Evolutionary conservation across 2,797 vertebrate species (phyloP).

Genomic region (Amblyraja radiata): DNA sequence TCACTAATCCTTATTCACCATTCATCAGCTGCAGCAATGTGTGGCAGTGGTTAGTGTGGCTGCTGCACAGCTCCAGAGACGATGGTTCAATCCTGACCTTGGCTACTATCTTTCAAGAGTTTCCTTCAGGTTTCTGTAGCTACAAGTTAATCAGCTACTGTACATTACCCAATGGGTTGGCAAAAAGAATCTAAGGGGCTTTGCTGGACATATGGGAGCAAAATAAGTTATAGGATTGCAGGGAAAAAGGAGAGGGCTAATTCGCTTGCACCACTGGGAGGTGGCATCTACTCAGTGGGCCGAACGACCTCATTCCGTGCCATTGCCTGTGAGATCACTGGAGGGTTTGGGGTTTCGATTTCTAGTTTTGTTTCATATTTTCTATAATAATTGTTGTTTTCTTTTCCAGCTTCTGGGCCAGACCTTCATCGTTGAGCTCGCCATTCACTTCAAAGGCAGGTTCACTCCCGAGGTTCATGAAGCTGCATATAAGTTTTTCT

Average conservation of each 20-base stretch:
- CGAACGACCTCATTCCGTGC: too few relatives aligned
- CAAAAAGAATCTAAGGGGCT: not conserved
- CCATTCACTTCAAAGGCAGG: accelerated
- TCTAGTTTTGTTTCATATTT: not conserved
- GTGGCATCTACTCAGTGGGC: too few relatives aligned
- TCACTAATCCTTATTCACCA: not conserved
- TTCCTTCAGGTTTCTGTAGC: too few relatives aligned
- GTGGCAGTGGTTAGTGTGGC: too few relatives aligned
- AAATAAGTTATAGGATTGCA: too few relatives aligned
- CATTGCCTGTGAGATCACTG: not conserved
- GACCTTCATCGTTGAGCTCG: not conserved
- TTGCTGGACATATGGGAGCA: not conserved
- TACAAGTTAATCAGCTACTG: too few relatives aligned
- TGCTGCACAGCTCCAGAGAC: too few relatives aligned
- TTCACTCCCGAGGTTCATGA: not conserved
- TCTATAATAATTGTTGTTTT: not conserved
- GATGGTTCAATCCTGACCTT: too few relatives aligned
- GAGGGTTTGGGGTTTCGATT: not conserved
- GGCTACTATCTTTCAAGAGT: too few relatives aligned
- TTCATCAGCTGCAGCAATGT: not conserved
- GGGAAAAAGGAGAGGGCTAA: too few relatives aligned
- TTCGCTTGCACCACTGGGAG: too few relatives aligned
- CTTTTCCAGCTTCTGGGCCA: not conserved
- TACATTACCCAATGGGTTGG: not conserved
- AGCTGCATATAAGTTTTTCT: not conserved